Percentiles rank a stretch among this genome's conserved stretches.
Evolutionary conservation across 2,888 invertebrate genomes (phyloP).

Genomic region (Itoplectis maculator): DNA sequence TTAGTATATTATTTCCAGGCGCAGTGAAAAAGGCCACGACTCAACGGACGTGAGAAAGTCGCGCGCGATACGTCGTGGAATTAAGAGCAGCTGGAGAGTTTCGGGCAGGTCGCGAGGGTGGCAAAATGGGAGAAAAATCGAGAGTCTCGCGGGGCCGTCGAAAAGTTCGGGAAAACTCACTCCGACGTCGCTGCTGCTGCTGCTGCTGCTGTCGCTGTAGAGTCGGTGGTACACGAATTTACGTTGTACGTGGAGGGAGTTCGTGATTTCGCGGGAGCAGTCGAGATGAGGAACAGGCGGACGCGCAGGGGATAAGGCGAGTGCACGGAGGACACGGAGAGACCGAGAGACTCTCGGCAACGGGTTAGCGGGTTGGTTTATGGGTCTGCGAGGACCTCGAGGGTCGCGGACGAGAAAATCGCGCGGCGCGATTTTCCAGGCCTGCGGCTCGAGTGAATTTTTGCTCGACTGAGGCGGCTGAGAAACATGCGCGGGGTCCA

Average conservation of each 20-base stretch:
- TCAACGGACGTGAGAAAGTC: not conserved
- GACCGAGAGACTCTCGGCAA: conserved; percentile 12
- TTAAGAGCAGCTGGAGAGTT: not conserved
- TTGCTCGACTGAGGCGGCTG: conserved; percentile 7
- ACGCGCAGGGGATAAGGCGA: not conserved
- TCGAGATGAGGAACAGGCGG: not conserved
- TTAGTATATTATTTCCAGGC: too few species aligned
- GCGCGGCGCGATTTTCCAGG: not conserved
- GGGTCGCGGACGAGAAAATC: not conserved
- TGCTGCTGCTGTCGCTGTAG: too few species aligned
- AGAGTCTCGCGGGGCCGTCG: conserved; percentile 17
- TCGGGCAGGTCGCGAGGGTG: not conserved
- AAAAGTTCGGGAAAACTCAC: conserved; percentile 24
- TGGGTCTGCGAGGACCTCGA: conserved; percentile 24
- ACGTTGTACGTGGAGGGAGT: conserved; percentile 44
- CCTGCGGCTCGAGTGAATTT: conserved; percentile 12
- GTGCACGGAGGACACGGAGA: conserved; percentile 13
- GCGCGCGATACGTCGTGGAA: not conserved
- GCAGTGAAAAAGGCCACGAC: too few species aligned
- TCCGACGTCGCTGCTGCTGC: not conserved
- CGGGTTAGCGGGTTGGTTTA: conserved; percentile 38
- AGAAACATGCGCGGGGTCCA: not conserved
- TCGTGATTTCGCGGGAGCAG: conserved; percentile 13
- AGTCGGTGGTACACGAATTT: conserved; percentile 40
- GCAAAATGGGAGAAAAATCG: conserved; percentile 16